These are phyloP conservation scores for Cyclophora albipunctata DNA, from an alignment of 2,888 invertebrate species.

Conservation along the genomic window DNA sequence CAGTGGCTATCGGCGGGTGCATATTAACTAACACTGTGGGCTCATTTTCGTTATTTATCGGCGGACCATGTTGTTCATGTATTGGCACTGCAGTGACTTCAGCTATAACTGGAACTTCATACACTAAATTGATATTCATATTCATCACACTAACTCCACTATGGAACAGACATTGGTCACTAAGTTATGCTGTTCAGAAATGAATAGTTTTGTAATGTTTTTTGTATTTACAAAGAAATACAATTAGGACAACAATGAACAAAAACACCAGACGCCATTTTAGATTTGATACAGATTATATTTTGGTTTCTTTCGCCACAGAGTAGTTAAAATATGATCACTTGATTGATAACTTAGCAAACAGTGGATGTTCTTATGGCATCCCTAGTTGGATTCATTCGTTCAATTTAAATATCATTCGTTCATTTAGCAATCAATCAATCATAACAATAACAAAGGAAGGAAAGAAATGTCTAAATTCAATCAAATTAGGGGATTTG, in stretches of 20 bases:
- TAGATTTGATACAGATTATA: not conserved
- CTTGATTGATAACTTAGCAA: no score
- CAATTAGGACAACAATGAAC: conserved; percentile 14
- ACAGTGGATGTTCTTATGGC: no score
- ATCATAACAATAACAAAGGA: no score
- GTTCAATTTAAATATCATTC: no score
- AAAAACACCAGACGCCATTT: conserved; percentile 18
- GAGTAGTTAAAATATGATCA: no score
- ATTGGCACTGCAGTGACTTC: conserved; percentile 19
- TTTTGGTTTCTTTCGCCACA: no score
- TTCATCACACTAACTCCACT: conserved; percentile 12
- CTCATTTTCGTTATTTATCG: conserved; percentile 20
- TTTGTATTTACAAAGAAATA: conserved; percentile 17
- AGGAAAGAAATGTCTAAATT: no score
- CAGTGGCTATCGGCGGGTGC: conserved; percentile 15
- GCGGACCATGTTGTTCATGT: conserved; percentile 19
- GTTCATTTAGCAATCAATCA: no score
- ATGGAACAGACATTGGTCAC: not conserved
- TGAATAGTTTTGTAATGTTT: not conserved
- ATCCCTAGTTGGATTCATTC: no score
- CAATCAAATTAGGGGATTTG: no score
- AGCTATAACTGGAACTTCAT: conserved; percentile 29
- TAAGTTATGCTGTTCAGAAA: not conserved
- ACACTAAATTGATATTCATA: conserved; percentile 39
- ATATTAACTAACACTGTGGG: conserved; percentile 27